Percentiles rank a stretch among this genome's conserved stretches.
phyloP scores from a whole-genome alignment of 2,797 vertebrate species.

The Peromyscus nudipes region DNA sequence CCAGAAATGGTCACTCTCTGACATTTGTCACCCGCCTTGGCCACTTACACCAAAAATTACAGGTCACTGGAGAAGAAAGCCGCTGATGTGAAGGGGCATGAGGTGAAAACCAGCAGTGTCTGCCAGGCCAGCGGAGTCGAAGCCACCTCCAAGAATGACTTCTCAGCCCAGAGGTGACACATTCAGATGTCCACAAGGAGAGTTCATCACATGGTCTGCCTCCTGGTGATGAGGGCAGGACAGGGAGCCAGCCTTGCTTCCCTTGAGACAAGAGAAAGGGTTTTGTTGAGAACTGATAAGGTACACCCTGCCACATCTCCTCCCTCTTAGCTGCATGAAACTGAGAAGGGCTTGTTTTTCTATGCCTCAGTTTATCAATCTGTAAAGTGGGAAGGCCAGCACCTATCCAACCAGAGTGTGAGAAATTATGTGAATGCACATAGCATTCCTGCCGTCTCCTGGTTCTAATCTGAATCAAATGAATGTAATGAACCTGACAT shows the following conservation, averaged over 20 bases:
- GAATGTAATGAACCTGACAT: neutral
- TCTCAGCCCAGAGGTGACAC: neutral
- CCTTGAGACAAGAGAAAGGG: neutral
- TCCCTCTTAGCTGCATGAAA: neutral
- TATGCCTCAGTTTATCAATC: neutral
- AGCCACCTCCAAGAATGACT: neutral
- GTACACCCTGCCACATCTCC: too few species aligned
- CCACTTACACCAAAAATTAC: neutral
- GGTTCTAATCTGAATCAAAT: neutral
- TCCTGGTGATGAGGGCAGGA: neutral
- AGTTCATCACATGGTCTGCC: too few species aligned
- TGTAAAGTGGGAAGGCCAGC: neutral
- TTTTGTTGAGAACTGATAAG: neutral
- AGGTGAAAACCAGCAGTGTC: neutral
- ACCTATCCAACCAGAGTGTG: neutral
- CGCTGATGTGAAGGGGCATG: accelerated
- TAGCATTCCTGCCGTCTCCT: neutral
- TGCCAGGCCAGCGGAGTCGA: neutral
- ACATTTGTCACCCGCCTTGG: neutral
- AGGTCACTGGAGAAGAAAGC: neutral
- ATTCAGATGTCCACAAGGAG: neutral
- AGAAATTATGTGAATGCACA: neutral
- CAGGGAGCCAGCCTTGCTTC: neutral
- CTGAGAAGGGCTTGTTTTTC: neutral
- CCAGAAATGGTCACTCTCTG: neutral